Percentiles rank a stretch among this genome's conserved stretches.
Conservation (phyloP, 2,797 vertebrate genomes). For the Eutrigla gurnardus region DNA sequence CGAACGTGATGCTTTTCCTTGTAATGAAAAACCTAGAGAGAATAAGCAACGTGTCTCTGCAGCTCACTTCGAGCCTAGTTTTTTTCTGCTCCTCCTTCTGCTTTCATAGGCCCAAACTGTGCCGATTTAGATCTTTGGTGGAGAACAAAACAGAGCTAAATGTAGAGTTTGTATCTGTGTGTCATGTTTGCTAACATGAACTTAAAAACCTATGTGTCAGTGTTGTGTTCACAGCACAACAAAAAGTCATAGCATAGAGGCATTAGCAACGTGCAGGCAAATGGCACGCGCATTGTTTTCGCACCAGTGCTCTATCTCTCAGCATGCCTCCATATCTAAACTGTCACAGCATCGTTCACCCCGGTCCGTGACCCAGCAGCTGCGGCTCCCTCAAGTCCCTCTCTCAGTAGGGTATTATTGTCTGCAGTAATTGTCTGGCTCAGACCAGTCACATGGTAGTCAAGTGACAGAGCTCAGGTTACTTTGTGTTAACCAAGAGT, state of each 20-base stretch:
- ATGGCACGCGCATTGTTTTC: conserved; percentile 6
- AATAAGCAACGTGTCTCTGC: not conserved
- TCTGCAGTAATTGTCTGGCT: conserved; percentile 20
- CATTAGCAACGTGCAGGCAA: not conserved
- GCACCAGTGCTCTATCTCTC: conserved; percentile 3
- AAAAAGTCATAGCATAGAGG: not conserved
- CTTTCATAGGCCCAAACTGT: not conserved
- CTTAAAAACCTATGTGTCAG: not conserved
- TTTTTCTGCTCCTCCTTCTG: not conserved
- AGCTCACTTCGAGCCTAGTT: not conserved
- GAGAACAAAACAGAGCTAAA: conserved; percentile 11
- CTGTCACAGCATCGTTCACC: not conserved
- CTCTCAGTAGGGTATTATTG: conserved; percentile 33
- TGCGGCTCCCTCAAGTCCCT: conserved; percentile 30
- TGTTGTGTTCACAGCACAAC: no score
- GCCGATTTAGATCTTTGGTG: conserved; percentile 1
- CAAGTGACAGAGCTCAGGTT: conserved; percentile 65
- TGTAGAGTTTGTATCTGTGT: not conserved
- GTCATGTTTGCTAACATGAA: not conserved
- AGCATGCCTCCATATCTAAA: conserved; percentile 17
- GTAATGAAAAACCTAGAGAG: not conserved
- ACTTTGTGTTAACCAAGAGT: conserved; percentile 9
- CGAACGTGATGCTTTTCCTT: not conserved
- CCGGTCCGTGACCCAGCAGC: conserved; percentile 19
- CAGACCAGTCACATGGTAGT: conserved; percentile 64